phyloP scores from a whole-genome alignment of 64 coral and sea anemone genomes.

The Pocillopora verrucosa region DNA sequence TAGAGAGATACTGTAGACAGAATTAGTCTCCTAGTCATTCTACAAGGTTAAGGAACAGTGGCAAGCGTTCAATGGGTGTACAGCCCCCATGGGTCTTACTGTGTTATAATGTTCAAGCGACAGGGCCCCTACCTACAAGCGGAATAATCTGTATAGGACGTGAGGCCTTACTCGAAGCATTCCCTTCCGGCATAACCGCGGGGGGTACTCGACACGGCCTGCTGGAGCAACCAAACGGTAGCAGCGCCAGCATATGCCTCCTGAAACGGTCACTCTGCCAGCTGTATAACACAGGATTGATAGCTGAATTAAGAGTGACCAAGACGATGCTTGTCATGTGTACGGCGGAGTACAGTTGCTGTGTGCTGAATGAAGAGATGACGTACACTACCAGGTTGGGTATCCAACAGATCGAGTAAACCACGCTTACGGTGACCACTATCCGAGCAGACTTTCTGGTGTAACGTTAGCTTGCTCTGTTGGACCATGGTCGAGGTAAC shows the following conservation, averaged over 20 bases:
- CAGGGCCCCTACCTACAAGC: not conserved
- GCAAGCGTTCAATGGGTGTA: no score
- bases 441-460: not conserved
- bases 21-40: no score
- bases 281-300: conserved; percentile 54
- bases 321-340: conserved; percentile 42
- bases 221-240: not conserved
- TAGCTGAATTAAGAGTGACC: conserved; percentile 46
- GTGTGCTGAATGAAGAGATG: conserved; percentile 1
- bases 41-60: no score
- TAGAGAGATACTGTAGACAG: no score
- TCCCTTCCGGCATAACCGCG: not conserved
- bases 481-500: not conserved
- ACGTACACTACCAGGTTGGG: conserved; percentile 27
- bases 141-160: not conserved
- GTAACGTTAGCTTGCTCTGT: not conserved
- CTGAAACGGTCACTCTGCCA: conserved; percentile 20
- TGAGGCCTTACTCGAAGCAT: not conserved
- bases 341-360: conserved; percentile 23
- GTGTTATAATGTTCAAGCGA: not conserved
- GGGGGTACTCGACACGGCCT: not conserved
- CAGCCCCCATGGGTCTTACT: no score
- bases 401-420: conserved; percentile 36
- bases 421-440: not conserved
- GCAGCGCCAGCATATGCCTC: conserved; percentile 14